A percentile compares a stretch with the other conserved stretches of the same genome.
Evolutionary conservation across 2,113 vertebrate species (phyloP).

Genomic region (Uropsilus gracilis): DNA sequence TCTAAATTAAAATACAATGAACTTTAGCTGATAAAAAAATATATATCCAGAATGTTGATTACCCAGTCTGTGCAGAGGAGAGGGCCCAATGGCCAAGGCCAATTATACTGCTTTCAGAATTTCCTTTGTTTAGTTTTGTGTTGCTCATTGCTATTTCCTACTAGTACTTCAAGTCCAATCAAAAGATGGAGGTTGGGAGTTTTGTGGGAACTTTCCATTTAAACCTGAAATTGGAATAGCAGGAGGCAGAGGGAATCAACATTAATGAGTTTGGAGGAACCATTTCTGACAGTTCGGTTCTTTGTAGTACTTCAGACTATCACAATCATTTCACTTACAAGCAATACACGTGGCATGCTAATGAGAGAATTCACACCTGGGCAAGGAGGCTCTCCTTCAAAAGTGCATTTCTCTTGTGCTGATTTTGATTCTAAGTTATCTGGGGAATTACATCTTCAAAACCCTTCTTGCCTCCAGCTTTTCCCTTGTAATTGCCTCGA

Average conservation of each 20-base stretch:
- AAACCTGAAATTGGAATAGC: neutral
- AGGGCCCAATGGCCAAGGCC: neutral
- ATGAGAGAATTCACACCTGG: conserved; percentile 14
- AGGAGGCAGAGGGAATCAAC: neutral
- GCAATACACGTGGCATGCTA: neutral
- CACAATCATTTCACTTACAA: neutral
- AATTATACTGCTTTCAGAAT: neutral
- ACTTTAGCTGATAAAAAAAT: neutral
- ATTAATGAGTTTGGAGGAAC: neutral
- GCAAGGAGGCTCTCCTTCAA: neutral
- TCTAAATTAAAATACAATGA: neutral
- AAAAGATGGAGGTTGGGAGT: neutral
- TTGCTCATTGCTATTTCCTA: neutral
- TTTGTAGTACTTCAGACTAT: neutral
- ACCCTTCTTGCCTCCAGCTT: neutral
- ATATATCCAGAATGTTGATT: neutral
- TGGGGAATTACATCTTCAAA: conserved; percentile 26
- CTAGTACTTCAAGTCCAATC: neutral
- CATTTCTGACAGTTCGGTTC: neutral
- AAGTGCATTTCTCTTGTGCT: neutral
- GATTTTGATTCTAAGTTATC: neutral
- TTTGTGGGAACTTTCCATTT: neutral
- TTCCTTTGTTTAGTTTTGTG: neutral
- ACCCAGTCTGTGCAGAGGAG: neutral
- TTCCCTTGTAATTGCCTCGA: conserved; percentile 5